Evolutionary conservation across 2,888 invertebrate species (phyloP), one percentile per base, ranked within the genome.

Genomic region (Pyrocoelia pectoralis): DNA sequence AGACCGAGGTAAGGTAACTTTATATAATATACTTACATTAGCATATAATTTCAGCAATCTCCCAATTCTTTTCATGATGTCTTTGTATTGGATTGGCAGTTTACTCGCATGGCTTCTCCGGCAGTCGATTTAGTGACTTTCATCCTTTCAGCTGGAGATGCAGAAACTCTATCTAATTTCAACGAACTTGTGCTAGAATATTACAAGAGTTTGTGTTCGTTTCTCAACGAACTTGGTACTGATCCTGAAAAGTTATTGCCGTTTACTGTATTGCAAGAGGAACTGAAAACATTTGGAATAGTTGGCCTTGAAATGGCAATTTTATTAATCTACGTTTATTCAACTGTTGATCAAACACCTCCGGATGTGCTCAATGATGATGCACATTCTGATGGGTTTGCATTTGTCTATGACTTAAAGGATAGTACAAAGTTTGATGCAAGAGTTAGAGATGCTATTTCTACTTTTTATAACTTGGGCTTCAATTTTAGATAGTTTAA

Each of bases 41-140:
- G 64, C 54, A 63, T 13, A 49, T 14, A 24, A 17, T n/a, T n/a
- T n/a, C n/a, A n/a, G n/a, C n/a, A n/a, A n/a, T n/a, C n/a, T n/a
- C n/a, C n/a, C n/a, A n/a, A n/a, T n/a, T n/a, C n/a, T n/a, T n/a
- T n/a, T n/a, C n/a, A n/a, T 1, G 56, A 52, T 10, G n/a, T 64
- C 10, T 56, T 54, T 19, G 49, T 73, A 1, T 28, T 73, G 13
- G 73, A 73, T 58, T 73, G 70, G 66, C 73, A 73, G 66, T 38
- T 70, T 6, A 28, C 62, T 10, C 43, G 66, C 9, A 13, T 51
- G 5, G 59, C 60, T 8, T 70, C 74, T 6, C 76, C 75, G 0
- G 75, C 70, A 2, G 53, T 72, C 24, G 80, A 80, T 57, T 52
- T 80, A 46, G 61, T 72, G 4, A 77, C 79, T 48, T 66, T 76